Base-by-base conservation (phyloP, 2,888 invertebrate genomes). In the Danaus chrysippus region DNA sequence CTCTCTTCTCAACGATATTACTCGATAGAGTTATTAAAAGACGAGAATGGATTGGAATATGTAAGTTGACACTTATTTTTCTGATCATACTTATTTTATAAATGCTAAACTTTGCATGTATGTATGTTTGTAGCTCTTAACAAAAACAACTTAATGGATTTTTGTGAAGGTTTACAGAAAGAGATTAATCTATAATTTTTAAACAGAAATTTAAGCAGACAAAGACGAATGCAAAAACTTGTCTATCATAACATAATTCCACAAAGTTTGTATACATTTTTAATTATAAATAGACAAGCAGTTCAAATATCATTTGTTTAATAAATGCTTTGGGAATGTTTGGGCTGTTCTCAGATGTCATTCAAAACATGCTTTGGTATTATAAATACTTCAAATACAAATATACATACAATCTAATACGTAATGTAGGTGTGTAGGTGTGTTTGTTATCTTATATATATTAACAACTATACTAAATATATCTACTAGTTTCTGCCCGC, bases 1-100 rank as follows among this genome's bases (percentile, higher is more conserved):
- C 96, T 0, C 82, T 98, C 5, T 91, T 98, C 9, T 97, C 97
- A n/a, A 94, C 95, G 63, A 94, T 94, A 10, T 96, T 97, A 81
- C 91, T 98, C 42, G 92, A 94, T 19, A 91, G 94, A 59, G 86
- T 91, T 41, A 86, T 97, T 54, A 91, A 92, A 42, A 79, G 78
- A 52, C 91, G 93, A 57, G 94, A 97, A 79, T 97, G 97, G 96
- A 68, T 88, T 54, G 97, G 97, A 15, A 97, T 97, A 58, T 71
- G 92, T 74, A 74, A 83, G 84, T 77, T 43, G 56, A 56, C 13
- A 23, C 11, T 42, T 19, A 41, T 23, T 19, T n/a, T 17, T 56
- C 11, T 44, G 11, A 23, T 12, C 19, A 0, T 49, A 13, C 9
- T 46, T 11, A 43, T 15, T 46, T 1, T 15, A 6, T 46, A 1